A percentile compares a stretch with the other conserved stretches of the same genome.
phyloP scores from a whole-genome alignment of 2,797 vertebrate species.

The Podarcis siculus region DNA sequence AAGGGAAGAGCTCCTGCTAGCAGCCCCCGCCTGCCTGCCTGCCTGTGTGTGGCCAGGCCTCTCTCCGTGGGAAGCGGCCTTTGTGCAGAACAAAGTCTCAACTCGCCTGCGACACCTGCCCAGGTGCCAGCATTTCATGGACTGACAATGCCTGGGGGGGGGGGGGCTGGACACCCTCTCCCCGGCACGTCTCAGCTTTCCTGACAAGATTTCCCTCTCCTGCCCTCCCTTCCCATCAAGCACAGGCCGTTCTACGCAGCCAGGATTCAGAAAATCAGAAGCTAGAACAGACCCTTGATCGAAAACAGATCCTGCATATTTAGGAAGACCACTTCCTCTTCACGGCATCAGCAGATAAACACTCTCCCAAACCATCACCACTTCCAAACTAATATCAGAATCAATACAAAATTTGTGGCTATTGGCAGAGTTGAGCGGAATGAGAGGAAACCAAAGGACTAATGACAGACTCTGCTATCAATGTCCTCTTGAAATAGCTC shows the following conservation, averaged over 20 bases:
- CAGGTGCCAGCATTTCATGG: slow-evolving; percentile 54
- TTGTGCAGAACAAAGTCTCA: slow-evolving; percentile 59
- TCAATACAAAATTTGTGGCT: no score
- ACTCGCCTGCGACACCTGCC: slow-evolving; percentile 58
- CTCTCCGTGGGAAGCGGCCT: slow-evolving; percentile 41
- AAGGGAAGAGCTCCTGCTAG: slow-evolving; percentile 61
- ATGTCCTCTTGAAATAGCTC: no score
- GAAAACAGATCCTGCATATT: neutral
- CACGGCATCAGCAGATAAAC: neutral
- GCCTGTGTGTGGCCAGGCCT: slow-evolving; percentile 64
- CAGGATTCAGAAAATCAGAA: neutral
- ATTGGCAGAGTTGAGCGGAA: no score
- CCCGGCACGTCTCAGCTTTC: slow-evolving; percentile 26
- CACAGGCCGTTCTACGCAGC: no score
- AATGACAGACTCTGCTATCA: no score
- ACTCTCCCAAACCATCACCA: neutral
- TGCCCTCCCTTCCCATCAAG: neutral
- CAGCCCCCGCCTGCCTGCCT: slow-evolving; percentile 75
- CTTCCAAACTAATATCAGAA: neutral
- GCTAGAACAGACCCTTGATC: neutral
- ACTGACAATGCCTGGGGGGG: slow-evolving; percentile 22
- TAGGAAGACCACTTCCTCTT: neutral
- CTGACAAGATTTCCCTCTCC: neutral
- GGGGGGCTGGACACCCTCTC: slow-evolving; percentile 26
- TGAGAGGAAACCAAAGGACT: no score